Evolutionary conservation across 1,140 invertebrate species (phyloP).

Genomic region (Caenorhabditis remanei): DNA sequence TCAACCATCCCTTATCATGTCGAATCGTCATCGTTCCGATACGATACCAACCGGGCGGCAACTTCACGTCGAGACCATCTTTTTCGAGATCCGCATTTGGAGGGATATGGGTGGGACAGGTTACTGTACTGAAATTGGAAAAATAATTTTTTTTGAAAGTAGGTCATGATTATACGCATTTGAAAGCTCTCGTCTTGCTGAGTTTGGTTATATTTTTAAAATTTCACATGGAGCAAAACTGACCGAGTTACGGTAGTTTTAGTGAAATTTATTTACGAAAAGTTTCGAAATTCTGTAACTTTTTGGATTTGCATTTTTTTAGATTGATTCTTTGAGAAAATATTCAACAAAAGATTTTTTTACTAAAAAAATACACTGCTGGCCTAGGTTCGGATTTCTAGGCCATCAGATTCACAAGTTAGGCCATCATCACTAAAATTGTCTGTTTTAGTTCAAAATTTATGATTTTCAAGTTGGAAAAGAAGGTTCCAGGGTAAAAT

Average conservation of each 20-base stretch:
- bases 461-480: background rate
- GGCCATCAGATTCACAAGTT: background rate
- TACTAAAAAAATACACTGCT: background rate
- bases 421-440: background rate
- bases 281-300: too few relatives aligned
- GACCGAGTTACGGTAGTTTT: too few relatives aligned
- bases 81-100: constrained; percentile 60
- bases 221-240: too few relatives aligned
- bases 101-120: constrained; percentile 56
- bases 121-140: constrained; percentile 48
- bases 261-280: too few relatives aligned
- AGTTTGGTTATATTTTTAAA: too few relatives aligned
- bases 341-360: too few relatives aligned
- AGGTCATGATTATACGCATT: background rate
- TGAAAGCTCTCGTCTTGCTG: background rate
- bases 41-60: constrained; percentile 62
- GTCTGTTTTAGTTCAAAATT: background rate
- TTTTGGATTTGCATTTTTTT: too few relatives aligned
- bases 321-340: too few relatives aligned
- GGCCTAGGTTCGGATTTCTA: too few relatives aligned
- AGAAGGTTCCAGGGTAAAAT: too few relatives aligned
- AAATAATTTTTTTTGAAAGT: background rate
- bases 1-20: constrained; percentile 75
- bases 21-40: constrained; percentile 72
- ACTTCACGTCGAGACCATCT: constrained; percentile 58